Evolutionary conservation across 2,113 vertebrate species (phyloP), one percentile per base, ranked within the genome.

Genomic region (Chunga burmeisteri): DNA sequence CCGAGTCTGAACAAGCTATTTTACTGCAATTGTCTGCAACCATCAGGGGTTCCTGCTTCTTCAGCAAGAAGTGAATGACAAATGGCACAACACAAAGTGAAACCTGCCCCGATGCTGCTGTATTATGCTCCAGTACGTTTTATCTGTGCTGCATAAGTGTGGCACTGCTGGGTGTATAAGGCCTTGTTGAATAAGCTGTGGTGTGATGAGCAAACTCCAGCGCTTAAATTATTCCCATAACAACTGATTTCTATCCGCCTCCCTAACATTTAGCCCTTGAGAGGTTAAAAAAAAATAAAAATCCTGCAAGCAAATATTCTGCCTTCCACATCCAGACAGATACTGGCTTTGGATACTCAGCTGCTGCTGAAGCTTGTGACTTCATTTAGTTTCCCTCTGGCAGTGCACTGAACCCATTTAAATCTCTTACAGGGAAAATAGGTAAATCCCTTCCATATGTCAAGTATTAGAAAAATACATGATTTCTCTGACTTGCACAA

Each of bases 371-470:
- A 72, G 40, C 52, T 49, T 56, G 89, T 87, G 81, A 73, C 87
- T 91, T 88, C 86, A 38, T 84, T 85, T 84, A 53, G 30, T 63
- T 94, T 91, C 70, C 66, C 61, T 71, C 70, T 84, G 77, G 86
- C 89, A 81, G 29, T 63, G 63, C 73, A 14, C 38, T 95, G 86
- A 95, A 82, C 86, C 88, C 53, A 10, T 77, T 87, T 63, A 78
- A 92, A 49, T 66, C 68, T 92, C 80, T 94, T 77, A 3, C 23
- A 29, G 83, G 80, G 71, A 63, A 71, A 93, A 92, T 14, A 94
- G 90, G 91, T 72, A 61, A 96, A 96, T 94, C 89, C 73, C 32
- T 96, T 91, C 91, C 88, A 89, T 94, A 89, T 88, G 86, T 81
- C 81, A 63, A 61, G 32, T 29, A 82, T 89, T 78, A 66, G 70